A percentile compares a stretch with the other conserved stretches of the same genome.
These are phyloP conservation scores for Monoplex corrugatus DNA, from an alignment of 2,888 invertebrate genomes.

Conservation along the genomic window DNA sequence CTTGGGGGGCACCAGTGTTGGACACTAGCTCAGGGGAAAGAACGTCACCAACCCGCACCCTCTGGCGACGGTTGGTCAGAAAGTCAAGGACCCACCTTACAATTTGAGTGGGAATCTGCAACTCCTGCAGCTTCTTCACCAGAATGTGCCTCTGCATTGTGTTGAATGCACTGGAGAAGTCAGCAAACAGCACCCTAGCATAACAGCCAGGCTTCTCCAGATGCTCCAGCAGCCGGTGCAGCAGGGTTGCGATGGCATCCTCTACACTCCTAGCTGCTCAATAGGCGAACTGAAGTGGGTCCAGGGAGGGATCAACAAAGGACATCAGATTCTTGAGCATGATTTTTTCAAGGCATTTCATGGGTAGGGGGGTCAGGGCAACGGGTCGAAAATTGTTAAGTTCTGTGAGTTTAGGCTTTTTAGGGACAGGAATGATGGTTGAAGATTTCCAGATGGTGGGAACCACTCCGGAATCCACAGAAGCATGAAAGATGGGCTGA, in stretches of 20 bases:
- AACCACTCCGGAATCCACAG: background rate
- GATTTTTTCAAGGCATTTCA: conserved; percentile 20
- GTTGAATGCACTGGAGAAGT: background rate
- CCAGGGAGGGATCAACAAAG: background rate
- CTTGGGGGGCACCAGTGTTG: too few species aligned
- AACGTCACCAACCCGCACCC: too few species aligned
- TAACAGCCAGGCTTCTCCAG: background rate
- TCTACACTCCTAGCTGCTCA: background rate
- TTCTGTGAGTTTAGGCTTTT: background rate
- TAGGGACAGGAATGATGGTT: background rate
- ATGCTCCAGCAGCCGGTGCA: background rate
- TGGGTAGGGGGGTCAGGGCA: background rate
- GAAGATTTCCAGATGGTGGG: conserved; percentile 8
- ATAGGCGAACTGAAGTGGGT: conserved; percentile 32
- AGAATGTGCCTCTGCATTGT: background rate
- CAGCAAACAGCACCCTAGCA: background rate
- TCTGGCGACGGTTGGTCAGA: too few species aligned
- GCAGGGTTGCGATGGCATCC: conserved; percentile 14
- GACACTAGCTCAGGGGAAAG: too few species aligned
- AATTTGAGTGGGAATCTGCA: background rate
- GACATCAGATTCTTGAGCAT: background rate
- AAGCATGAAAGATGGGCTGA: background rate
- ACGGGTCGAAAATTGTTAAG: conserved; percentile 19
- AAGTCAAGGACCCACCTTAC: too few species aligned
- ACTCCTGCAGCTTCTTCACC: background rate